Evolutionary conservation across 2,888 invertebrate genomes (phyloP).

Genomic region (Drosophila acutilabella): DNA sequence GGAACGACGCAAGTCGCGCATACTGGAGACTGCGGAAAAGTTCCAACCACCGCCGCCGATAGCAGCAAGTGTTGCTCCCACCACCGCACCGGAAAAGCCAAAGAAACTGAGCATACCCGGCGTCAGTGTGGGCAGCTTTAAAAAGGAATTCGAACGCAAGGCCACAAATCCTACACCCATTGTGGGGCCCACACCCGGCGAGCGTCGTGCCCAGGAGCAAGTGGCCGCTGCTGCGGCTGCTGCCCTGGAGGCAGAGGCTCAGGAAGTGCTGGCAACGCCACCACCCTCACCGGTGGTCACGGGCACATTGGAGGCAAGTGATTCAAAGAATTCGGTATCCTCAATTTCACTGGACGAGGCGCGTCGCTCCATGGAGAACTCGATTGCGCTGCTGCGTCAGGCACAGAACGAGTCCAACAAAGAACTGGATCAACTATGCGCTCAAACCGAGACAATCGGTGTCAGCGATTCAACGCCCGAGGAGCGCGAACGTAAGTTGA

Average conservation of each 20-base stretch:
- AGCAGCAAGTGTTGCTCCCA: not conserved
- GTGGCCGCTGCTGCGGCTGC: slow-evolving; percentile 77
- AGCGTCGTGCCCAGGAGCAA: slow-evolving; percentile 79
- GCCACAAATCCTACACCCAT: slow-evolving; percentile 87
- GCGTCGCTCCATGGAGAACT: slow-evolving; percentile 87
- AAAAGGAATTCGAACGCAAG: slow-evolving; percentile 93
- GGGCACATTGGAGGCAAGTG: slow-evolving; percentile 85
- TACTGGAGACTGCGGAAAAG: slow-evolving; percentile 90
- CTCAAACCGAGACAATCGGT: slow-evolving; percentile 84
- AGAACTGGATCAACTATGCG: slow-evolving; percentile 84
- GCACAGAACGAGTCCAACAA: slow-evolving; percentile 84
- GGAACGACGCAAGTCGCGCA: slow-evolving; percentile 88
- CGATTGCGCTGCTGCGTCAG: slow-evolving; percentile 87
- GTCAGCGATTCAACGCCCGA: slow-evolving; percentile 71
- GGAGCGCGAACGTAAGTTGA: slow-evolving; percentile 87
- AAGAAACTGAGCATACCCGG: slow-evolving; percentile 93
- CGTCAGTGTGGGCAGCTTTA: slow-evolving; percentile 94
- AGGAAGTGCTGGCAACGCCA: slow-evolving; percentile 77
- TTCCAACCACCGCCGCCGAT: slow-evolving; percentile 86
- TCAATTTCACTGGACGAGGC: slow-evolving; percentile 87
- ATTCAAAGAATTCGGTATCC: slow-evolving; percentile 86
- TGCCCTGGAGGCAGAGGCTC: slow-evolving; percentile 57
- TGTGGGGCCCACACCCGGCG: slow-evolving; percentile 83
- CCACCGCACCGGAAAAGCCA: slow-evolving; percentile 86
- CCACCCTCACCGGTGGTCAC: slow-evolving; percentile 76